Percentiles rank a stretch among this genome's conserved stretches.
Evolutionary conservation across 2,888 invertebrate genomes (phyloP).

Genomic region (Parapristionchus giblindavisi): DNA sequence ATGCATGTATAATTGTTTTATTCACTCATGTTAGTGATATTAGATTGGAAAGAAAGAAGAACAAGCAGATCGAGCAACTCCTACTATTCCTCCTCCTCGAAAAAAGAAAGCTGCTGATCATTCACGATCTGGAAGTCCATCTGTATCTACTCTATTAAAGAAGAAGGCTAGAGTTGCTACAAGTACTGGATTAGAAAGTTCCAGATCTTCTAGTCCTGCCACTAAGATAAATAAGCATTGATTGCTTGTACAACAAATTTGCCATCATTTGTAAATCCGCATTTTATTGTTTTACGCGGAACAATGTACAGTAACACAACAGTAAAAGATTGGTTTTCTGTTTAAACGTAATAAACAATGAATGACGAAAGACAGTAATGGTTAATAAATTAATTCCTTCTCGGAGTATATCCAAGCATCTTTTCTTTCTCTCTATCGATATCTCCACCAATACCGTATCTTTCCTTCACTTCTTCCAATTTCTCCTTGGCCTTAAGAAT

Average conservation of each 20-base stretch:
- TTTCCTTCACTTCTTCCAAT: conserved; percentile 73
- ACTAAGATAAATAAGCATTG: not conserved
- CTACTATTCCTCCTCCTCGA: not conserved
- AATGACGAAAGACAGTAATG: not conserved
- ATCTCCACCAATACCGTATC: conserved; percentile 72
- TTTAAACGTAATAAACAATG: conserved; percentile 10
- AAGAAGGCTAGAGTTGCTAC: not conserved
- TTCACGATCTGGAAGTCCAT: conserved; percentile 19
- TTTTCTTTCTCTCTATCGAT: conserved; percentile 67
- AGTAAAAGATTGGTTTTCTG: conserved; percentile 13
- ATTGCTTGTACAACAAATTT: too few species aligned
- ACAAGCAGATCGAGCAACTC: not conserved
- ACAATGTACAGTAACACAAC: conserved; percentile 28
- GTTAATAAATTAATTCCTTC: conserved; percentile 41
- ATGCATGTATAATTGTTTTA: too few species aligned
- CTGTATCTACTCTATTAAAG: not conserved
- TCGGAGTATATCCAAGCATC: conserved; percentile 51
- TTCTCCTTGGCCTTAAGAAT: conserved; percentile 71
- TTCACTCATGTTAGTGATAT: too few species aligned
- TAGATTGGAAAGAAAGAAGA: not conserved
- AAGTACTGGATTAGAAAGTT: too few species aligned
- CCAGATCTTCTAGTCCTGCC: conserved; percentile 8
- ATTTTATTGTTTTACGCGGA: conserved; percentile 10
- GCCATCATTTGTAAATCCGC: not conserved
- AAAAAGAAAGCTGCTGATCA: not conserved